Percentiles rank a stretch among this genome's conserved stretches.
Evolutionary conservation across 2,113 vertebrate genomes (phyloP).

Genomic region (Brachyistius frenatus): DNA sequence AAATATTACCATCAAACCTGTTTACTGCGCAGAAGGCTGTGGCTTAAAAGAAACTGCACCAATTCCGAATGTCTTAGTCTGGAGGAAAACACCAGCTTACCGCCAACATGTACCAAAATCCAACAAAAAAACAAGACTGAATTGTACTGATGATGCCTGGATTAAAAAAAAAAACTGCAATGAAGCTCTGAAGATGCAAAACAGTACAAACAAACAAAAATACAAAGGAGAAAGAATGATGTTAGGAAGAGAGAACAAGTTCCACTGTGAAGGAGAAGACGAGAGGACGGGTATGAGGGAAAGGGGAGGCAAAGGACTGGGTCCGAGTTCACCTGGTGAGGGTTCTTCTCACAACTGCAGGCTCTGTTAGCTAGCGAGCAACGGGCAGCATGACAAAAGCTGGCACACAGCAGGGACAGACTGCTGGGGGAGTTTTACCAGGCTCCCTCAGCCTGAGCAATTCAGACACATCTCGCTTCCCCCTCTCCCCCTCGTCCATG

Average conservation of each 20-base stretch:
- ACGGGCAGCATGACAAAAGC: conserved; percentile 78
- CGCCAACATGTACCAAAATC: conserved; percentile 13
- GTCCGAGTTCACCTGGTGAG: conserved; percentile 55
- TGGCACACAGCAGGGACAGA: conserved; percentile 81
- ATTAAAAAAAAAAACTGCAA: conserved; percentile 54
- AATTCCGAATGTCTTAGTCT: conserved; percentile 5
- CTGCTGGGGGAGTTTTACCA: conserved; percentile 78
- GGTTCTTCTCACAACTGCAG: conserved; percentile 61
- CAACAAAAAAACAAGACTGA: conserved; percentile 1
- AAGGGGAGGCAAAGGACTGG: conserved; percentile 47
- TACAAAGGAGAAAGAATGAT: conserved; percentile 18
- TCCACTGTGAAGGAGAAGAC: conserved; percentile 32
- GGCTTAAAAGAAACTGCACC: not conserved
- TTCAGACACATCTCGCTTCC: conserved; percentile 31
- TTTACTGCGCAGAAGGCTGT: not conserved
- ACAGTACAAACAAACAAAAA: conserved; percentile 29
- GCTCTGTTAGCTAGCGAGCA: conserved; percentile 74
- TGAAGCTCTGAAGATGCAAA: conserved; percentile 51
- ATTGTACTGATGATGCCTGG: conserved; percentile 30
- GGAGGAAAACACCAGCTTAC: not conserved
- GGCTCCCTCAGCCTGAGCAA: conserved; percentile 72
- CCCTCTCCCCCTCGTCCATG: conserved; percentile 3
- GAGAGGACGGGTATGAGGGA: conserved; percentile 26
- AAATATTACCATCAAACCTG: conserved; percentile 4
- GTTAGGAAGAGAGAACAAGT: conserved; percentile 35